Conservation (phyloP, 2,797 vertebrate species). For the Pseudomugil tenellus region DNA sequence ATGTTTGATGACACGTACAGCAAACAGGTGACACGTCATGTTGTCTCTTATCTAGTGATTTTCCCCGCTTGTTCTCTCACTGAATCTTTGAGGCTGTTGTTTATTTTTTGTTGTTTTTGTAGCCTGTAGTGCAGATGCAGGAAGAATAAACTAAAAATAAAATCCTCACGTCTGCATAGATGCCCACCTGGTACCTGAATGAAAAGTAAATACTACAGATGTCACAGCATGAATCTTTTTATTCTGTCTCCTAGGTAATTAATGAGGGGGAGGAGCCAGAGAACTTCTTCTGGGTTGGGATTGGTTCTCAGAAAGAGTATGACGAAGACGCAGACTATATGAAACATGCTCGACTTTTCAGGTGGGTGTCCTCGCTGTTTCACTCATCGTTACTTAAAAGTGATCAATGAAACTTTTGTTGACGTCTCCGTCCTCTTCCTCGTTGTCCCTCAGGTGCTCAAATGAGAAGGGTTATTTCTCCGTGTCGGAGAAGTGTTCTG, state of each 20-base stretch:
- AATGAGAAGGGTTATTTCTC: conserved; percentile 98
- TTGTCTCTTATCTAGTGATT: too few relatives aligned
- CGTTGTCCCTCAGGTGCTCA: conserved; percentile 86
- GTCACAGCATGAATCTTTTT: neutral
- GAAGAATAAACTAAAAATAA: too few relatives aligned
- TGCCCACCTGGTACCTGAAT: too few relatives aligned
- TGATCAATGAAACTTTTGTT: neutral
- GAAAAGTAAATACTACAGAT: too few relatives aligned
- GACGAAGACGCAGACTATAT: conserved; percentile 96
- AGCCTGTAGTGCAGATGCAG: too few relatives aligned
- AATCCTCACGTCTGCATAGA: too few relatives aligned
- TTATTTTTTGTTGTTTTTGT: too few relatives aligned
- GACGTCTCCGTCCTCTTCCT: neutral
- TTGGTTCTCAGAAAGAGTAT: conserved; percentile 92
- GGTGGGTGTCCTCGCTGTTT: conserved; percentile 74
- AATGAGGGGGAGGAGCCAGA: conserved; percentile 97
- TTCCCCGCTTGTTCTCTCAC: too few relatives aligned
- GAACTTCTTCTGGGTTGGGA: conserved; percentile 99
- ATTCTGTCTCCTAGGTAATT: conserved; percentile 87
- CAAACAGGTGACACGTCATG: conserved; percentile 87
- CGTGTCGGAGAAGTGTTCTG: conserved; percentile 96
- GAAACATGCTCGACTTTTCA: conserved; percentile 95
- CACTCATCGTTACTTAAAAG: neutral
- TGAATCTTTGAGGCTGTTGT: too few relatives aligned
- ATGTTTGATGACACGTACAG: conserved; percentile 98